A percentile compares a stretch with the other conserved stretches of the same genome.
Evolutionary conservation across 2,113 vertebrate species (phyloP).

Genomic region (Pygoscelis antarcticus): DNA sequence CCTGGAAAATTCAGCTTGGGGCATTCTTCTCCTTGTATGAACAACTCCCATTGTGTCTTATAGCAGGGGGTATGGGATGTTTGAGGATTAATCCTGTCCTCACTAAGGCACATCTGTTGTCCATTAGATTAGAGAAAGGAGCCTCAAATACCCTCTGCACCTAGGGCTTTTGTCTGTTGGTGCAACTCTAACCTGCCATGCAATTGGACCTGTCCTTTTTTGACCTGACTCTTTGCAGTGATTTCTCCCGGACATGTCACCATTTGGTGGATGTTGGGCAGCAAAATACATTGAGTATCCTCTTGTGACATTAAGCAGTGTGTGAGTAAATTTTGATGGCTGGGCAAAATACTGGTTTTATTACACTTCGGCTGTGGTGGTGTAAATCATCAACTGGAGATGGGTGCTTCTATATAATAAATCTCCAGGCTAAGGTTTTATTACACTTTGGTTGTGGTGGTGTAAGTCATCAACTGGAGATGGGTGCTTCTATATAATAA

Average conservation of each 20-base stretch:
- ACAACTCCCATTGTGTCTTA: background rate
- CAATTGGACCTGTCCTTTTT: background rate
- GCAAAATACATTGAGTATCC: background rate
- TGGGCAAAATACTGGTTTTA: conserved; percentile 15
- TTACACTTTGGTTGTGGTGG: background rate
- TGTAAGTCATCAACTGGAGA: background rate
- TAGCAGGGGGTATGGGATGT: background rate
- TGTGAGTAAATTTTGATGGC: background rate
- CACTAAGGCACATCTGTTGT: conserved; percentile 26
- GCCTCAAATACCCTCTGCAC: background rate
- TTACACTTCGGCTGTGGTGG: background rate
- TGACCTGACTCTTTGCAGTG: background rate
- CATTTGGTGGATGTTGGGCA: background rate
- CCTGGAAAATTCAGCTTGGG: conserved; percentile 23
- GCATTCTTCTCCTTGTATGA: background rate
- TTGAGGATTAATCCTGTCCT: conserved; percentile 6
- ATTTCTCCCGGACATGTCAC: background rate
- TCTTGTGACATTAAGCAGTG: background rate
- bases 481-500: background rate
- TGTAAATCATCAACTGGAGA: background rate
- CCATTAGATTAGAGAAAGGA: conserved; percentile 8
- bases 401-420: background rate
- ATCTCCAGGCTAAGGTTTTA: background rate
- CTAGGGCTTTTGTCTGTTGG: background rate
- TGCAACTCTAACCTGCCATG: background rate